These are phyloP conservation scores for Lithophane ornitopus DNA, from an alignment of 2,888 invertebrate species.

Conservation along the genomic window DNA sequence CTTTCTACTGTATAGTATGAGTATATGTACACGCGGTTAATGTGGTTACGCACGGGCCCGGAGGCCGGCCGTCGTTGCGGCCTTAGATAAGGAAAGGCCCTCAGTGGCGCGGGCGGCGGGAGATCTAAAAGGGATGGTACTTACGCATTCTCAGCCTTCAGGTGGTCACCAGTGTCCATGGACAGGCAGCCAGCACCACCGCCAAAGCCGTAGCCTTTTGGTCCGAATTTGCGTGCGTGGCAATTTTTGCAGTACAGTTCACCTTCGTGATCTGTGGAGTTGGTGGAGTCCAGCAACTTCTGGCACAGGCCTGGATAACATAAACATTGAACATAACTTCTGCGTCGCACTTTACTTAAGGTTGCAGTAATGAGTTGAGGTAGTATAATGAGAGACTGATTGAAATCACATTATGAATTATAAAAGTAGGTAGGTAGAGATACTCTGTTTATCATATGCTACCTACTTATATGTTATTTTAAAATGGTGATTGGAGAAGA, in stretches of 20 bases:
- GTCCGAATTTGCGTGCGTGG: constrained; percentile 99
- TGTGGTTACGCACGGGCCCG: constrained; percentile 89
- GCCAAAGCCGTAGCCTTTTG: constrained; percentile 99
- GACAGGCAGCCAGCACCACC: constrained; percentile 99
- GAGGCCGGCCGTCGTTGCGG: constrained; percentile 85
- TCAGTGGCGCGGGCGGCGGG: constrained; percentile 90
- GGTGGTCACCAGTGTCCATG: constrained; percentile 98
- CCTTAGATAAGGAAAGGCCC: constrained; percentile 91
- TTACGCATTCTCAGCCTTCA: constrained; percentile 94
- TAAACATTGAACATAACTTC: constrained; percentile 42
- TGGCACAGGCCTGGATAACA: constrained; percentile 95
- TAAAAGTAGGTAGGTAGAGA: no score
- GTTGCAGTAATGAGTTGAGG: no score
- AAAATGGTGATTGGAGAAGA: not conserved
- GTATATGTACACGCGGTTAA: constrained; percentile 90
- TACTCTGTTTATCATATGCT: not conserved
- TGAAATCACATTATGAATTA: not conserved
- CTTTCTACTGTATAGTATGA: constrained; percentile 85
- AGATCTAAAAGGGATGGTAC: constrained; percentile 87
- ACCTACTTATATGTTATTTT: not conserved
- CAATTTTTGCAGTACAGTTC: constrained; percentile 99
- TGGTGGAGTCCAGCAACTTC: constrained; percentile 99
- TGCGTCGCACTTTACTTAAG: not conserved
- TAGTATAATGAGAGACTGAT: not conserved
- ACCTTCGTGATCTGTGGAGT: constrained; percentile 99